Evolutionary conservation across 2,888 invertebrate genomes (phyloP), one percentile per base, ranked within the genome.

Genomic region (Ecliptopera silaceata): DNA sequence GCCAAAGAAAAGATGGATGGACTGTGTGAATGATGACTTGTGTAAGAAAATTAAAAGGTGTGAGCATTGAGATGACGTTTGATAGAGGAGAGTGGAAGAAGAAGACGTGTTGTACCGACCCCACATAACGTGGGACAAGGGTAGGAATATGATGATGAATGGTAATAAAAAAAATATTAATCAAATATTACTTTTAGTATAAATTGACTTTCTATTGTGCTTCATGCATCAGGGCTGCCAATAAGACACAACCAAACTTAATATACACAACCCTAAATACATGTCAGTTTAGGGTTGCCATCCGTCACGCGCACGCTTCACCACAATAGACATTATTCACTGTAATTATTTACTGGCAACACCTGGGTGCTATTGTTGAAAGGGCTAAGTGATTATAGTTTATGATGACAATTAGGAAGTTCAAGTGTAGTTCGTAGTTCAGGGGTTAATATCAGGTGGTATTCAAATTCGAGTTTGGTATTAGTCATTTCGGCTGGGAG

Each of bases 341-440:
- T 38, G 53, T 58, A 58, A 58, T 59, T 59, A 59, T 59, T 47
- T 50, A 51, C 50, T 59, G 53, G 59, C 46, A 59, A 51, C 54
- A 59, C 59, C 54, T 59, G 55, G 31, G 49, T 53, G 17, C 42
- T 22, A 46, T 42, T 38, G 49, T 47, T 55, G 54, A 55, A 59
- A 59, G 59, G 58, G 58, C 53, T 49, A 58, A 58, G 58, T 58
- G 58, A 53, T 58, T 53, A 58, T 47, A 49, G 53, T 53, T 57
- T 58, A 58, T 58, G 52, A 48, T 36, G 53, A 54, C 57, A 22
- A 47, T 53, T 58, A 48, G 13, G 13, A 26, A 51, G 58, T 58
- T 58, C 45, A 53, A 49, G 53, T 47, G 6, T 42, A 54, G 53
- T 51, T 51, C 26, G 22, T 12, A 56, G 53, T 46, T 52, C 31